Evolutionary conservation across 2,113 vertebrate species (phyloP).

Genomic region (Ranitomeya imitator): DNA sequence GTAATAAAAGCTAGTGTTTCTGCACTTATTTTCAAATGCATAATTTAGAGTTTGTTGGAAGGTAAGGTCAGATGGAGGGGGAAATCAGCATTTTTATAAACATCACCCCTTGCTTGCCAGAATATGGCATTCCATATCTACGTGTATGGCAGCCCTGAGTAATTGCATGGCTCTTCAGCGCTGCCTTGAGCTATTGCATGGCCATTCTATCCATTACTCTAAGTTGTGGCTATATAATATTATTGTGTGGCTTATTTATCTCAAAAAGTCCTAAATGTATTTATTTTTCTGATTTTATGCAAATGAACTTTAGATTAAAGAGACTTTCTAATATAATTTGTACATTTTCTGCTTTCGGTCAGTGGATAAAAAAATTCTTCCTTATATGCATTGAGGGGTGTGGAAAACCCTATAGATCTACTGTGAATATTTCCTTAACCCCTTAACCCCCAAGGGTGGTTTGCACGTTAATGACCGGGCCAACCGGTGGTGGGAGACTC

Average conservation of each 20-base stretch:
- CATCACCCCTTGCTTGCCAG: conserved; percentile 41
- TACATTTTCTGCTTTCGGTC: too few relatives aligned
- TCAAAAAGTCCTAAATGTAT: neutral
- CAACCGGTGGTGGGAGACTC: too few relatives aligned
- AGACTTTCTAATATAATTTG: too few relatives aligned
- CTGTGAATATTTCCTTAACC: too few relatives aligned
- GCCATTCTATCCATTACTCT: neutral
- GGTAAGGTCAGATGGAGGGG: conserved; percentile 51
- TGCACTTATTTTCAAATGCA: conserved; percentile 58
- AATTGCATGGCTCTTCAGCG: neutral
- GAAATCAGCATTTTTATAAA: conserved; percentile 50
- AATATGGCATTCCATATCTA: neutral
- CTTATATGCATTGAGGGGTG: too few relatives aligned
- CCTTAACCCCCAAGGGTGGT: too few relatives aligned
- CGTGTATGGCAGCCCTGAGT: neutral
- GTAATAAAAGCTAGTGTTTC: conserved; percentile 56
- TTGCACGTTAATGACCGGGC: too few relatives aligned
- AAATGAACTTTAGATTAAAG: too few relatives aligned
- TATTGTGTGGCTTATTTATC: neutral
- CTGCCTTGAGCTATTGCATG: neutral
- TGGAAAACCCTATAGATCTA: too few relatives aligned
- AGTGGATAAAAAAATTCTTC: too few relatives aligned
- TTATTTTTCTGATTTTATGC: neutral
- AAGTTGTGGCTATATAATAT: neutral
- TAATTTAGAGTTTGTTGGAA: conserved; percentile 57